Base-by-base conservation (phyloP, 2,888 invertebrate species). In the Stenolophus ochropezus region DNA sequence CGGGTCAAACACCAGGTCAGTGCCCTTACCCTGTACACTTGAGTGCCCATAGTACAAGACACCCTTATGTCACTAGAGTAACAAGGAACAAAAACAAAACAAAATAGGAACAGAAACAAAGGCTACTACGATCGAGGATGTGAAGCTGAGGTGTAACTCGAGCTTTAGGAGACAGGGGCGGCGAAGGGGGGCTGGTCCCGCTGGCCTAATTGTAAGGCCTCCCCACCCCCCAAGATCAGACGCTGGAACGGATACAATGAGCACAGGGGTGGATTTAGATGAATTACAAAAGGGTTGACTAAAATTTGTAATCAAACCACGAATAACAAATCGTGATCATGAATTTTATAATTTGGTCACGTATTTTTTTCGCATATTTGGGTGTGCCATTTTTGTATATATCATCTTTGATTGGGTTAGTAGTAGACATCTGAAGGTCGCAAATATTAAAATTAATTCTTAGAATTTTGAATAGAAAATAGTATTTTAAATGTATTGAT, bases 171-270 rank as follows among this genome's bases (percentile, higher is more conserved):
- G 53, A 33, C 47, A 47, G 20, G 6, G 51, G 47, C 23, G 79
- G 27, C 33, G 65, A 5, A 49, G 27, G 23, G 18, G 18, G 53
- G 21, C 25, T 20, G 65, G 69, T 25, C 65, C 79, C 79, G 69
- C 79, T 79, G 79, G 79, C 79, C 79, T 79, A 79, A 79, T 79
- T 79, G 79, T 79, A 20, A 65, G 61, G 16, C 42, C 61, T 18
- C 33, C 65, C 11, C 23, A 20, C 47, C 73, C 47, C 49, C 14
- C 73, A 3, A 20, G n/a, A 49, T 79, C 79, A 79, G 25, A 51
- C 16, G 53, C 69, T 71, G 79, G 79, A 79, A 79, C 79, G 23
- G 79, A 69, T 65, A 79, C 79, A 79, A 79, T 49, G 73, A 42
- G 6, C 21, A 18, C 49, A 73, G 73, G 21, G 47, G 8, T 4